Conservation (phyloP, 92 coral and sea anemone genomes). For the Parazoanthus atlanticus region DNA sequence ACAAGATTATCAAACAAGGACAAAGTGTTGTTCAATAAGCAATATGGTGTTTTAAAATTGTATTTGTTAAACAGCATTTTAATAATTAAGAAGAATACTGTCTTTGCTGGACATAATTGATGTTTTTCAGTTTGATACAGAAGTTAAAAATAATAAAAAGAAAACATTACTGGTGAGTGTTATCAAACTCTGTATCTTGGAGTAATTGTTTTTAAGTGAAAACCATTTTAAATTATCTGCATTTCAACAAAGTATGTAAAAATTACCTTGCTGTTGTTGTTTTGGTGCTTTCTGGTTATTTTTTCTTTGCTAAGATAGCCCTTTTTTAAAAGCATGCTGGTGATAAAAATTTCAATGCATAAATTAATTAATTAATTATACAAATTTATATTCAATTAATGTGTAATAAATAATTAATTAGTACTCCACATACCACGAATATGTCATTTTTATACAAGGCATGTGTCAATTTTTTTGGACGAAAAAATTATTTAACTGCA, state of each 20-base stretch:
- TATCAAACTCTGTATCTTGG: constrained; percentile 7
- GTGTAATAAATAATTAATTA: constrained; percentile 12
- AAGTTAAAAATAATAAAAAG: not conserved
- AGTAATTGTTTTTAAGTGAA: not conserved
- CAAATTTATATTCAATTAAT: not conserved
- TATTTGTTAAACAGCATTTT: constrained; percentile 22
- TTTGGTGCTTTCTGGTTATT: constrained; percentile 7
- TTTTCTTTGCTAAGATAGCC: constrained; percentile 11
- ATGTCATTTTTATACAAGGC: not conserved
- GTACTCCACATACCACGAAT: constrained; percentile 1
- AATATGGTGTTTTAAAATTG: constrained; percentile 21
- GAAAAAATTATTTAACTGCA: too few species aligned
- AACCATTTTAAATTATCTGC: constrained; percentile 19
- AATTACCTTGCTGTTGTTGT: constrained; percentile 1
- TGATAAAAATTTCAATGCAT: not conserved
- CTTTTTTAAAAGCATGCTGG: not conserved
- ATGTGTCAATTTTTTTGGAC: not conserved
- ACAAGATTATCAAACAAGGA: too few species aligned
- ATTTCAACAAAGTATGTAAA: constrained; percentile 29
- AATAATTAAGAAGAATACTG: constrained; percentile 23
- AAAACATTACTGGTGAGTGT: not conserved
- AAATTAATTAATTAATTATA: not conserved
- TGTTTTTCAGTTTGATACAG: constrained; percentile 8
- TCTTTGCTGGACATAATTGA: constrained; percentile 5
- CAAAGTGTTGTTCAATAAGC: constrained; percentile 16